Evolutionary conservation across 2,888 invertebrate genomes (phyloP), one percentile per base, ranked within the genome.

Genomic region (Saturnia japonica): DNA sequence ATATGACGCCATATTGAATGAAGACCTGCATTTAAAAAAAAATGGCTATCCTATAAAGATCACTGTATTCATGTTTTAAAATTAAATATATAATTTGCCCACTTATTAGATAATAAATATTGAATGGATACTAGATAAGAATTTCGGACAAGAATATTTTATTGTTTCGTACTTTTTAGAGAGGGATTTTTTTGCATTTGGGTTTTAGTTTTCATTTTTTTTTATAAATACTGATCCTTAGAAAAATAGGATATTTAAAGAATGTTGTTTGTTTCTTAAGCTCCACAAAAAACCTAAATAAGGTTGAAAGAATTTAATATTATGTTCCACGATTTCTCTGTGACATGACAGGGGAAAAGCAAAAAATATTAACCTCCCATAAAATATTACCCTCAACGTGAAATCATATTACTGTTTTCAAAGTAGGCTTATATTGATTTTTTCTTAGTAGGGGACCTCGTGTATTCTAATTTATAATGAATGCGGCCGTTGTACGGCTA

Each of bases 401-500:
- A 78, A 81, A 82, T 81, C 79, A 78, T 79, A 79, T 81, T 80
- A 80, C 77, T 75, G 78, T 80, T 78, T 73, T 73, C 75, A 73
- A 76, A 74, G 74, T 75, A 73, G 72, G 75, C 78, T 80, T 79
- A 79, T 73, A 80, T 79, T 75, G 79, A 80, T 78, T 80, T 76
- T 75, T 73, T 77, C 80, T 80, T 80, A 78, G 67, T 68, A 72
- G 68, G 71, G 74, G 34, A 34, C 75, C 73, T 74, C 74, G 74
- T 75, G 71, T 75, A 76, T 77, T 77, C 72, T 75, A 75, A 78
- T 76, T 78, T 76, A 72, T 76, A 70, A 51, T 67, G 75, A 77
- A 73, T 71, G 70, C 70, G 66, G 34, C 70, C 70, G 70, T 19
- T 16, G 22, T 19, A 16, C 19, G 28, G 64, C 43, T 42, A 19